phyloP scores from a whole-genome alignment of 1,140 invertebrate species.

The Ooceraea biroi region DNA sequence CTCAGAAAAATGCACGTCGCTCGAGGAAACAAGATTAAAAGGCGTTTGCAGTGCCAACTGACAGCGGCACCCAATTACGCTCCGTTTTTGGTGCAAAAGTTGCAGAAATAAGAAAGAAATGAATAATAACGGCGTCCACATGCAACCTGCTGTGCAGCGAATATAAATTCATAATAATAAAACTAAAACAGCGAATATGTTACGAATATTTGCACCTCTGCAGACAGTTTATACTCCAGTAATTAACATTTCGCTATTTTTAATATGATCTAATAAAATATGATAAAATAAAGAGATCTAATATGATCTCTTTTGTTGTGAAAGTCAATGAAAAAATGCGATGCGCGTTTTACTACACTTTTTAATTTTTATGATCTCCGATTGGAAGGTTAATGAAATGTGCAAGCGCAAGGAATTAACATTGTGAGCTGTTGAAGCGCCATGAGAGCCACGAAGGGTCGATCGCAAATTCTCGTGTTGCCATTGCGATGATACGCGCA shows the following conservation, averaged over 20 bases:
- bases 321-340: no score
- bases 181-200: no score
- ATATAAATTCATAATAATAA: no score
- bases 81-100: constrained; percentile 3
- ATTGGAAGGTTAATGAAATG: neutral
- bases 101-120: neutral
- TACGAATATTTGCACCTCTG: no score
- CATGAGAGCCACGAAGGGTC: neutral
- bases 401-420: constrained; percentile 20
- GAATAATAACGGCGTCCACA: neutral
- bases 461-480: constrained; percentile 42
- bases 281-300: no score
- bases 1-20: constrained; percentile 76
- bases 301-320: no score
- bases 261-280: no score
- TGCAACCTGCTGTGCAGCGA: no score
- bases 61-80: constrained; percentile 24
- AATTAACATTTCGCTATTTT: no score
- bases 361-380: neutral
- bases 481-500: constrained; percentile 74
- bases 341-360: neutral
- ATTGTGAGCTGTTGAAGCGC: constrained; percentile 10
- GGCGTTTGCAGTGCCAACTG: constrained; percentile 16
- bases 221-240: no score
- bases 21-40: constrained; percentile 75